Percentiles rank a stretch among this genome's conserved stretches.
These are phyloP conservation scores for Ailurus styani DNA, from an alignment of 2,113 vertebrate genomes.

Conservation along the genomic window DNA sequence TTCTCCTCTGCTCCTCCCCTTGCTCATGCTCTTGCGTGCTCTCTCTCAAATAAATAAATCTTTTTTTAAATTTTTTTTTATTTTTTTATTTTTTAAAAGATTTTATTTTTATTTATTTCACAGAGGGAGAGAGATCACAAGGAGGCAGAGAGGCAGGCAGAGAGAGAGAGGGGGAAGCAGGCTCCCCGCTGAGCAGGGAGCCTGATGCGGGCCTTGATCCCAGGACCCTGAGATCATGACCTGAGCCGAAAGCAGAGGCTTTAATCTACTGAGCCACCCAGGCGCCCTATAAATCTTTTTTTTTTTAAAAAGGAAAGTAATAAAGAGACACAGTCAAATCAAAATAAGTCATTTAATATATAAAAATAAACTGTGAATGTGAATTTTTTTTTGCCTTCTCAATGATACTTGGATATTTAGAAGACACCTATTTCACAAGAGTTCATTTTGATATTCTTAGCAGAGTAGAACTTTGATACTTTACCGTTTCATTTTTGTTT, in stretches of 20 bases:
- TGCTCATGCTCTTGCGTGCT: background rate
- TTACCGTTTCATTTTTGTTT: background rate
- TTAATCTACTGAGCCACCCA: too few species aligned
- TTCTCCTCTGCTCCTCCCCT: background rate
- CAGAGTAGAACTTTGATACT: background rate
- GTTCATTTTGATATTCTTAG: background rate
- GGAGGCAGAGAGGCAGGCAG: too few species aligned
- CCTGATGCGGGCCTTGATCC: too few species aligned
- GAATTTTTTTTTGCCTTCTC: background rate
- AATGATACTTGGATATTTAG: background rate
- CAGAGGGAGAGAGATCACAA: too few species aligned
- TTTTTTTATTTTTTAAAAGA: too few species aligned
- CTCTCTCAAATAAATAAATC: background rate
- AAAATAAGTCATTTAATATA: conserved; percentile 9
- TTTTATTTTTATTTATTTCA: too few species aligned
- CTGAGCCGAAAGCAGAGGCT: too few species aligned
- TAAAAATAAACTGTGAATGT: background rate
- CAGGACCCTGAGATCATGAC: too few species aligned
- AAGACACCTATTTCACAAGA: background rate
- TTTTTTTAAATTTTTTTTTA: too few species aligned
- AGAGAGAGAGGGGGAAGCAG: too few species aligned
- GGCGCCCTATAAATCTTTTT: too few species aligned
- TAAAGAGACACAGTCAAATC: background rate
- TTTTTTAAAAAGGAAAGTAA: background rate
- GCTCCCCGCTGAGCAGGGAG: too few species aligned